Conservation (phyloP, 2,113 vertebrate species). For the Hippocampus comes region DNA sequence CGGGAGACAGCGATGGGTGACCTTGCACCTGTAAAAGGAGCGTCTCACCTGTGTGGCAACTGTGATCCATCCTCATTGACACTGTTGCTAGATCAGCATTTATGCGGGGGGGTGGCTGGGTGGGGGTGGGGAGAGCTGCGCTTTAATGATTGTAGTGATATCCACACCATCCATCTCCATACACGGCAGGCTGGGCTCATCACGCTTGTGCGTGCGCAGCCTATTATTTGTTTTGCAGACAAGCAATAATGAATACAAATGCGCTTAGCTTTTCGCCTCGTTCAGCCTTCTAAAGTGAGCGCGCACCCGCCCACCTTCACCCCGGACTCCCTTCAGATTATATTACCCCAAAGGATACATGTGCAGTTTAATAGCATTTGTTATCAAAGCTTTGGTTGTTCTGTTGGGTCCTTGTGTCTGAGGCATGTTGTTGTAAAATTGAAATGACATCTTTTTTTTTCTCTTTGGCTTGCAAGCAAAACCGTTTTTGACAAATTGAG, state of each 20-base stretch:
- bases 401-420: background rate
- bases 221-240: conserved; percentile 56
- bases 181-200: conserved; percentile 28
- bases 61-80: conserved; percentile 54
- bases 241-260: conserved; percentile 67
- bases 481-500: too few species aligned
- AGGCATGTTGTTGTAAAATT: conserved; percentile 11
- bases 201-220: background rate
- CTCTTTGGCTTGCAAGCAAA: too few species aligned
- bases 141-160: conserved; percentile 53
- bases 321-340: conserved; percentile 10
- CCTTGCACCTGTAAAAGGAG: conserved; percentile 55
- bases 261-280: conserved; percentile 31
- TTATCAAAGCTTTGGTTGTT: conserved; percentile 13
- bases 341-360: conserved; percentile 5
- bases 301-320: conserved; percentile 1
- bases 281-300: conserved; percentile 23
- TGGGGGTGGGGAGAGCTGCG: too few species aligned
- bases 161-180: conserved; percentile 45
- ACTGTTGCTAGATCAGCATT: conserved; percentile 52
- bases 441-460: background rate
- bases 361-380: conserved; percentile 21
- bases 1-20: conserved; percentile 41
- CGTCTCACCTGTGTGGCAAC: conserved; percentile 34
- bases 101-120: background rate